A percentile compares a stretch with the other conserved stretches of the same genome.
Evolutionary conservation across 2,113 vertebrate species (phyloP).

Genomic region (Sula dactylatra): DNA sequence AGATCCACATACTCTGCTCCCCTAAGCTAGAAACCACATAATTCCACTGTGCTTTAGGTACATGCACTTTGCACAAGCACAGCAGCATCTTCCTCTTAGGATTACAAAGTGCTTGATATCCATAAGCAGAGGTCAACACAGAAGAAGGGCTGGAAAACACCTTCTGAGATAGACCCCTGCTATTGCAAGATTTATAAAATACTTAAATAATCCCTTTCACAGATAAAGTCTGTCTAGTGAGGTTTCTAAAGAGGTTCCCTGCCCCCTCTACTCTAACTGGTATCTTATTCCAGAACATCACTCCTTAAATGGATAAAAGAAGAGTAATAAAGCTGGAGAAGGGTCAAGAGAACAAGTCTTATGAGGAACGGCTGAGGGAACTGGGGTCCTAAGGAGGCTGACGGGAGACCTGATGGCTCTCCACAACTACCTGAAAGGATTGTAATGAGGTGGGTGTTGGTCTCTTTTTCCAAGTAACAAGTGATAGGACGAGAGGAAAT

Average conservation of each 20-base stretch:
- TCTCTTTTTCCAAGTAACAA: background rate
- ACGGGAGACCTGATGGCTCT: background rate
- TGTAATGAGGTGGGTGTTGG: fast-evolving
- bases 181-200: background rate
- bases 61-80: background rate
- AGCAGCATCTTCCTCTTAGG: background rate
- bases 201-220: background rate
- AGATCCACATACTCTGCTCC: background rate
- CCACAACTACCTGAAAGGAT: background rate
- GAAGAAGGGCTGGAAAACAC: background rate
- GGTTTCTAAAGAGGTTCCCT: background rate
- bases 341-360: background rate
- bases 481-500: fast-evolving
- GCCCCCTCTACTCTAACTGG: background rate
- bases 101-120: background rate
- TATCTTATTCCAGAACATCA: background rate
- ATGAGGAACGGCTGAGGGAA: fast-evolving
- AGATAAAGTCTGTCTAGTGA: background rate
- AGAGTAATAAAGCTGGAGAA: background rate
- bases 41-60: background rate
- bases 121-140: background rate
- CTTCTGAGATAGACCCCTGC: background rate
- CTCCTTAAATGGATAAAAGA: background rate
- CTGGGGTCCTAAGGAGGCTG: background rate
- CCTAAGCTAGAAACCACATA: background rate